A percentile compares a stretch with the other conserved stretches of the same genome.
Evolutionary conservation across 2,888 invertebrate species (phyloP).

Genomic region (Gerris lacustris): DNA sequence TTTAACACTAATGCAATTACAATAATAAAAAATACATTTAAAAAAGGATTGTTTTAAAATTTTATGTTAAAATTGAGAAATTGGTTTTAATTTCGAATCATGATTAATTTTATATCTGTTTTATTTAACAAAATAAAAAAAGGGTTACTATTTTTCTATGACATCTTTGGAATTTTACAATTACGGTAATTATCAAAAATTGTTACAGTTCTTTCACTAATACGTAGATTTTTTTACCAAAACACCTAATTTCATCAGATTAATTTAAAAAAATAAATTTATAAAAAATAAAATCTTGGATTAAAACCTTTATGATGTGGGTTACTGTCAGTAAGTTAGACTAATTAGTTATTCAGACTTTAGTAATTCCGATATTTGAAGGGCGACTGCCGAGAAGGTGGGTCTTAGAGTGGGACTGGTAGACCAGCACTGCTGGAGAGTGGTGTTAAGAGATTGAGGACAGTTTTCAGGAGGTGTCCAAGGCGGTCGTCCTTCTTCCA

Average conservation of each 20-base stretch:
- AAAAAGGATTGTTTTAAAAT: no score
- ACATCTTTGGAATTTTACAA: no score
- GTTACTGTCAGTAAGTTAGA: background rate
- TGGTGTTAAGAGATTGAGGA: slow-evolving; percentile 48
- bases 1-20: no score
- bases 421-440: slow-evolving; percentile 54
- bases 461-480: slow-evolving; percentile 56
- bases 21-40: no score
- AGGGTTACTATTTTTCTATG: no score
- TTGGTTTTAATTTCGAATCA: no score
- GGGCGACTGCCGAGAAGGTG: slow-evolving; percentile 49
- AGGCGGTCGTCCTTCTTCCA: slow-evolving; percentile 51
- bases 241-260: background rate
- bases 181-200: no score
- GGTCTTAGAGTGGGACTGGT: slow-evolving; percentile 55
- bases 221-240: background rate
- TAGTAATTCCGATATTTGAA: slow-evolving; percentile 39
- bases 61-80: no score
- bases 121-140: no score
- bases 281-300: background rate
- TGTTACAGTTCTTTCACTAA: background rate
- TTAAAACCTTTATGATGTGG: background rate
- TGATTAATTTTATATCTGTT: no score
- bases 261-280: background rate
- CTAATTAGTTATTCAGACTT: background rate